Base-by-base conservation (phyloP, 1,140 invertebrate species). In the Wiebesia pumilae region DNA sequence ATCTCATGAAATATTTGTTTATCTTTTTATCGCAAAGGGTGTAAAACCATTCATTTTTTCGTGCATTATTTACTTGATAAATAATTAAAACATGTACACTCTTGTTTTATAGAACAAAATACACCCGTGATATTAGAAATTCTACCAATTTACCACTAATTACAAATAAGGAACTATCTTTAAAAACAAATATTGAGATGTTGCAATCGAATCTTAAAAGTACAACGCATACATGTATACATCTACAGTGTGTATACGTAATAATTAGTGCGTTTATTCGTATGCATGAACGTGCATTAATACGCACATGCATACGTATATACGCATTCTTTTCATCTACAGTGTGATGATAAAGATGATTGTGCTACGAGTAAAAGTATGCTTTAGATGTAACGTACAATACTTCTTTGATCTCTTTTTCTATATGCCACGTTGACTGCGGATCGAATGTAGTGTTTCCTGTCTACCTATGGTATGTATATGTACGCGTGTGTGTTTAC, bases 351-450 rank as follows among this genome's bases (percentile, higher is more conserved):
- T 62, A 75, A 78, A 54, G 73, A 69, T 89, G 85, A 87, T 85
- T 90, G 89, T 89, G 89, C 87, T 83, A 86, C 75, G 71, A 87
- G 67, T 85, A 89, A 87, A 33, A 88, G 89, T 90, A 91, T 90
- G 92, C 91, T 92, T 92, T 92, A 75, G 89, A 89, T 92, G 92
- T 92, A 90, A 89, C 88, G 90, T 91, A 90, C 62, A 89, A 90
- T 88, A 87, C 90, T 90, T 88, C 91, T 90, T 90, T 83, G 90
- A 84, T 89, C 88, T 90, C 85, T 83, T 84, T 86, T 89, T 85
- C 38, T 85, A 81, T 81, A 71, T 62, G 83, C 83, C 43, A 85
- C 73, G 35, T 88, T 81, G 67, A 84, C 81, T 88, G 78, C 77
- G 81, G 67, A 86, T 30, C 88, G 81, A 85, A 80, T 88, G 78